Evolutionary conservation across 2,113 vertebrate genomes (phyloP).

Genomic region (Cebus imitator): DNA sequence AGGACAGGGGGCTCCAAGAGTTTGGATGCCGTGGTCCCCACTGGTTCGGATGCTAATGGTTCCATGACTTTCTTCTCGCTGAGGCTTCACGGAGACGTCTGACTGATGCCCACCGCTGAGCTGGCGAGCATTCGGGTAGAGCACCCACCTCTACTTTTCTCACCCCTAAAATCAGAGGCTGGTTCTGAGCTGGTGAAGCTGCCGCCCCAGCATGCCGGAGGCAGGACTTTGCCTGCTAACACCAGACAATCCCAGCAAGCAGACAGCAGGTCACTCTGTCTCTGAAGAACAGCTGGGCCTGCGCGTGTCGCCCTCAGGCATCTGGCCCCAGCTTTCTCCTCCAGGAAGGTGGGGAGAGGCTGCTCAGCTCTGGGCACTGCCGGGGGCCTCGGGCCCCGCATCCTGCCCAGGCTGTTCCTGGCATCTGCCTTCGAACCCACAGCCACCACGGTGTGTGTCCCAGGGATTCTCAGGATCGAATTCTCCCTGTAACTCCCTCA

Average conservation of each 20-base stretch:
- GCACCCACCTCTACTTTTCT: neutral
- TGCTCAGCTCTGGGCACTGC: too few species aligned
- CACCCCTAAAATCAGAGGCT: neutral
- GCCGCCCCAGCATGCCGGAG: too few species aligned
- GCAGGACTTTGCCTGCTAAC: neutral
- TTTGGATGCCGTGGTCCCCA: accelerated
- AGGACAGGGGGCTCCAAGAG: accelerated
- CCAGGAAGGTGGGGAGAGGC: too few species aligned
- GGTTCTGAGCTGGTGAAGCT: neutral
- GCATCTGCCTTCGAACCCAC: neutral
- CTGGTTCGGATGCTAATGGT: too few species aligned
- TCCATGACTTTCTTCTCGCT: accelerated
- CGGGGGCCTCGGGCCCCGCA: neutral
- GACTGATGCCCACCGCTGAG: neutral
- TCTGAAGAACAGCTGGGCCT: neutral
- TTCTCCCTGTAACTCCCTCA: neutral
- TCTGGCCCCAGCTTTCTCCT: neutral
- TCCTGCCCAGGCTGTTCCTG: neutral
- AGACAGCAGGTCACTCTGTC: neutral
- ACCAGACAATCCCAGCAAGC: neutral
- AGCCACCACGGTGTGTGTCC: accelerated
- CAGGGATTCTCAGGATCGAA: neutral
- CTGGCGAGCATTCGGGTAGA: accelerated
- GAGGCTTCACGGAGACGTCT: neutral
- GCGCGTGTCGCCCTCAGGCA: too few species aligned